These are phyloP conservation scores for Heterohyrax brucei DNA, from an alignment of 2,797 vertebrate species.

Conservation along the genomic window DNA sequence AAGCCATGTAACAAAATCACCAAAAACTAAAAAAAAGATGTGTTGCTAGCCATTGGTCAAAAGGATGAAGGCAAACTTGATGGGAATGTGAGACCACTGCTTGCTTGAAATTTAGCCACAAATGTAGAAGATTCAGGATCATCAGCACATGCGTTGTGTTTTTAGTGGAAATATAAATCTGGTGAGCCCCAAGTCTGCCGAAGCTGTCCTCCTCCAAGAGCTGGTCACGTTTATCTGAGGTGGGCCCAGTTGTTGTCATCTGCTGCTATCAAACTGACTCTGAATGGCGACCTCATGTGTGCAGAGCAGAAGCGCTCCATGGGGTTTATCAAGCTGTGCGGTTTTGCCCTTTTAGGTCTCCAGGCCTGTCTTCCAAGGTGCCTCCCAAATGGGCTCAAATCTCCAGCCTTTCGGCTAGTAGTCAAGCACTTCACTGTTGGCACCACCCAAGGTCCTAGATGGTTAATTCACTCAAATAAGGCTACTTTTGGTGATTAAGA, in stretches of 20 bases:
- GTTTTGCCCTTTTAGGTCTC: no score
- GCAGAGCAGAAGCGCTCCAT: no score
- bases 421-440: no score
- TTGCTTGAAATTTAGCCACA: conserved; percentile 7
- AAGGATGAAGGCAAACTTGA: conserved; percentile 38
- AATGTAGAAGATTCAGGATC: background rate
- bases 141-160: background rate
- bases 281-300: no score
- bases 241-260: background rate
- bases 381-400: no score
- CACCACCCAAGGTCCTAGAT: background rate
- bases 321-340: no score
- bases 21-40: background rate
- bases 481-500: conserved; percentile 56
- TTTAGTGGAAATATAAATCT: conserved; percentile 44
- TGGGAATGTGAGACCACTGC: background rate
- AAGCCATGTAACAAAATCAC: background rate
- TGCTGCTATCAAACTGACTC: no score
- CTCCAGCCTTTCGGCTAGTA: no score
- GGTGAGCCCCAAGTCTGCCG: conserved; percentile 16
- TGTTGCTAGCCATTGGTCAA: background rate
- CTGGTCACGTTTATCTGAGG: background rate
- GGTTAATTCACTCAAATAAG: background rate
- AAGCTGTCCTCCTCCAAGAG: background rate
- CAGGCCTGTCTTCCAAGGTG: no score